phyloP scores from a whole-genome alignment of 1,140 invertebrate genomes.

The Druon quercuslanigerum region DNA sequence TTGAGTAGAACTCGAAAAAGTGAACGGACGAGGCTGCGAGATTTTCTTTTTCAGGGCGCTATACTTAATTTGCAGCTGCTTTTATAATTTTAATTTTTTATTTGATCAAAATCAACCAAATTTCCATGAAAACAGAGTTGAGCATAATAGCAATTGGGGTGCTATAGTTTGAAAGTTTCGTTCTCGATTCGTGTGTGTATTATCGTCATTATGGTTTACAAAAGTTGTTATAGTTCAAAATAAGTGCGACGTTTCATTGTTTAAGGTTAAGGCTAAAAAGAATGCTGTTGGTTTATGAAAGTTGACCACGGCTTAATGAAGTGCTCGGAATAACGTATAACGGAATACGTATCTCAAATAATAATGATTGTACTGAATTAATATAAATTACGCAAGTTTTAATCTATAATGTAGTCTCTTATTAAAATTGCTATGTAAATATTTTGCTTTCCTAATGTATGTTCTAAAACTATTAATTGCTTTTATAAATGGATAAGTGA shows the following conservation, averaged over 20 bases:
- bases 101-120: background rate
- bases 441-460: too few species aligned
- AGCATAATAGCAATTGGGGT: constrained; percentile 9
- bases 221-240: constrained; percentile 15
- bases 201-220: constrained; percentile 5
- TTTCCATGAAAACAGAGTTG: background rate
- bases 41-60: background rate
- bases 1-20: constrained; percentile 4
- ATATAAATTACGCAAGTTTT: too few species aligned
- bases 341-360: too few species aligned
- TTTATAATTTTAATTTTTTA: background rate
- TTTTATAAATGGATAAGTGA: background rate
- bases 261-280: background rate
- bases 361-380: too few species aligned
- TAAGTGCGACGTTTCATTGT: constrained; percentile 20
- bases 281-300: constrained; percentile 22
- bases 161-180: constrained; percentile 10
- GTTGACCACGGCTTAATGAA: background rate
- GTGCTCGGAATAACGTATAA: background rate
- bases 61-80: background rate
- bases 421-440: too few species aligned
- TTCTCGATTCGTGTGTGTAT: constrained; percentile 20
- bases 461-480: background rate
- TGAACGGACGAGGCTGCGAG: background rate
- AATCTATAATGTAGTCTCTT: too few species aligned